Evolutionary conservation across 2,113 vertebrate species (phyloP), one percentile per base, ranked within the genome.

Genomic region (Perca flavescens): DNA sequence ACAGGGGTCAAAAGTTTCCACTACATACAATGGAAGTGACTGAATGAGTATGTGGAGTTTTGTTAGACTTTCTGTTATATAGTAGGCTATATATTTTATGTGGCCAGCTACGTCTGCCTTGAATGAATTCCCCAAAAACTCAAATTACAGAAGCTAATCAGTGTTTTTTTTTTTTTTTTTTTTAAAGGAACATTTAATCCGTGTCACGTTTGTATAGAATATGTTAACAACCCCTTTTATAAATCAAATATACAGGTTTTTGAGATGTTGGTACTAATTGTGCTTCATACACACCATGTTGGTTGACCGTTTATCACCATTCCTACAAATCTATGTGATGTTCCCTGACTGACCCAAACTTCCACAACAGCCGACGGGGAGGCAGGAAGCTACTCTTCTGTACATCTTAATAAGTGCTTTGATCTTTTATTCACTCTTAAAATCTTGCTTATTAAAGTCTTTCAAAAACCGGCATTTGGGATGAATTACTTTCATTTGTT

Each of bases 361-460:
- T 77, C 50, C 63, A 68, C 22, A 19, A 10, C 54, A 28, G 34
- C 43, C 50, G 56, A 78, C 57, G 15, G 8, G 34, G 21, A 40
- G 22, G 46, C 0, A 22, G 10, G 52, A 76, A 54, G 74, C 34
- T 25, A 5, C 49, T 80, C 74, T 50, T 54, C 47, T 73, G 54
- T 49, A n/a, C 66, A 83, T 84, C 79, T 74, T 84, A 49, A 79
- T 65, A 58, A 67, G 36, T 58, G 19, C 62, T 86, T 79, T 91
- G 15, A 91, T 86, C 77, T 90, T 90, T 88, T 88, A 90, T 87
- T 73, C 54, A n/a, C 77, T 76, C 85, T 79, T 84, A 22, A 84
- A 86, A 79, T 50, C 60, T 58, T 54, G 68, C 28, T 62, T 68
- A 70, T 77, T 21, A 53, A 65, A 65, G 53, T 56, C 67, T 73